Evolutionary conservation across 2,888 invertebrate genomes (phyloP).

Genomic region (Drosophila birchii): DNA sequence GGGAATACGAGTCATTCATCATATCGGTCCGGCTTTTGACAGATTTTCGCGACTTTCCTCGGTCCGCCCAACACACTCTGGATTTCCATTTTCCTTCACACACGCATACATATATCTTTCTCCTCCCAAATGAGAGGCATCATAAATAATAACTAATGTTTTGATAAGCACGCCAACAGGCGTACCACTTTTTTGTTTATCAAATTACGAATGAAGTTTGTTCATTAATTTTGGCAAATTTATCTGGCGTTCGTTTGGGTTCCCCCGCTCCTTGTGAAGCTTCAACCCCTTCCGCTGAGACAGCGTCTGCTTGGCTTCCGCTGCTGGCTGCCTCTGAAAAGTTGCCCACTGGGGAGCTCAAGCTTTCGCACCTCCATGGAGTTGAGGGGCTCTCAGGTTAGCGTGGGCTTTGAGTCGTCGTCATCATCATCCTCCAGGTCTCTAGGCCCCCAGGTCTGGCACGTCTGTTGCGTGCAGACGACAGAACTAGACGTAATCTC

Average conservation of each 20-base stretch:
- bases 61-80: constrained; percentile 48
- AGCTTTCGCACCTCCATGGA: constrained; percentile 43
- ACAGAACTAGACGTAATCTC: constrained; percentile 55
- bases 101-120: constrained; percentile 16
- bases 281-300: constrained; percentile 21
- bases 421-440: constrained; percentile 30
- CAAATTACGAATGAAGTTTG: constrained; percentile 47
- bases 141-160: constrained; percentile 53
- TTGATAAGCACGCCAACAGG: constrained; percentile 43
- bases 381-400: constrained; percentile 3
- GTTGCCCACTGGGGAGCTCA: constrained; percentile 37
- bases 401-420: constrained; percentile 45
- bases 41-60: constrained; percentile 31
- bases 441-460: constrained; percentile 5
- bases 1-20: constrained; percentile 40
- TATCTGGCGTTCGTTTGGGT: constrained; percentile 21
- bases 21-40: constrained; percentile 31
- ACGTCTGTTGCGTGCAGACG: constrained; percentile 43
- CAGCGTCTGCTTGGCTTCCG: constrained; percentile 43
- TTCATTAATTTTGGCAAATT: constrained; percentile 52
- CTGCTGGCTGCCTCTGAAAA: constrained; percentile 34
- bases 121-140: constrained; percentile 41
- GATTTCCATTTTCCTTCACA: constrained; percentile 42
- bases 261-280: neutral
- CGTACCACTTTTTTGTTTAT: constrained; percentile 50